These are phyloP conservation scores for Cyclopterus lumpus DNA, from an alignment of 2,797 vertebrate genomes.

Conservation along the genomic window DNA sequence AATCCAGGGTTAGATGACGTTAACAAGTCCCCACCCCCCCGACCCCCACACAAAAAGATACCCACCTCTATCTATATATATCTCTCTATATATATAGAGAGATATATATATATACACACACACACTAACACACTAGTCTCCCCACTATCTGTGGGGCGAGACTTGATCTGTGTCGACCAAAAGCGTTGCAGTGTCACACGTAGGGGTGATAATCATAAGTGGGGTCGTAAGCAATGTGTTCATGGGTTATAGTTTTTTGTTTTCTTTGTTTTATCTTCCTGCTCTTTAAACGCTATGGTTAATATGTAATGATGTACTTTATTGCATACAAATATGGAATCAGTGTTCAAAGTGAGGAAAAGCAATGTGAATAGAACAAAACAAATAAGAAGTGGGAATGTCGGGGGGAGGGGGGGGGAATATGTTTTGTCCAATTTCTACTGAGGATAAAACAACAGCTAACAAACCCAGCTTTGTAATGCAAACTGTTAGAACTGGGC, in stretches of 20 bases:
- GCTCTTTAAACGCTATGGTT: constrained; percentile 55
- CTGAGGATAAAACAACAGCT: constrained; percentile 33
- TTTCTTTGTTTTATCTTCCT: constrained; percentile 35
- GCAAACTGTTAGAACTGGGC: constrained; percentile 72
- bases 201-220: constrained; percentile 55
- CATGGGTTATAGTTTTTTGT: neutral
- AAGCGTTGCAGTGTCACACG: constrained; percentile 50
- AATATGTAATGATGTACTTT: constrained; percentile 71
- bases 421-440: constrained; percentile 59
- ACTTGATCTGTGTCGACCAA: constrained; percentile 30
- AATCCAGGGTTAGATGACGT: constrained; percentile 44
- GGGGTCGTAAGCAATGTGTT: constrained; percentile 52
- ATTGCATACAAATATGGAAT: constrained; percentile 61
- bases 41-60: neutral
- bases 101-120: too few relatives aligned
- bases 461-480: constrained; percentile 68
- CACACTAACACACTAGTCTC: too few relatives aligned
- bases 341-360: constrained; percentile 71
- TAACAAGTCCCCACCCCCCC: constrained; percentile 2
- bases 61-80: too few relatives aligned
- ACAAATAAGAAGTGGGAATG: constrained; percentile 22
- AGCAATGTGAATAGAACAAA: constrained; percentile 69
- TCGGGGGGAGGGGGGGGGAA: neutral
- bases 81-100: too few relatives aligned
- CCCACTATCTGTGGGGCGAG: constrained; percentile 11